A percentile compares a stretch with the other conserved stretches of the same genome.
These are phyloP conservation scores for Leptodactylus fallax DNA, from an alignment of 2,797 vertebrate species.

Conservation along the genomic window DNA sequence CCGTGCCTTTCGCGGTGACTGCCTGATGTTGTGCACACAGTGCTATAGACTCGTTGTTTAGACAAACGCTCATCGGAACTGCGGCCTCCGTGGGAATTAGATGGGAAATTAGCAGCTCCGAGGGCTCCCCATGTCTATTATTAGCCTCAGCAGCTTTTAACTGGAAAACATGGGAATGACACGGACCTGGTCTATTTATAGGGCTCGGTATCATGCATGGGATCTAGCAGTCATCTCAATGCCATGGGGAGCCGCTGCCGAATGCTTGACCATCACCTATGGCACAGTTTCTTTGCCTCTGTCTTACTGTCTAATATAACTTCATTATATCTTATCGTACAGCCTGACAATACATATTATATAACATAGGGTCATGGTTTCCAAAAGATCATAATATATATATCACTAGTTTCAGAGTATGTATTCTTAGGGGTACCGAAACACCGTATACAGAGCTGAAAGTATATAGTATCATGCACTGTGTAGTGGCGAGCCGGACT, in stretches of 20 bases:
- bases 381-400: too few species aligned
- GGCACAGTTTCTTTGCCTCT: background rate
- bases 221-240: slow-evolving; percentile 26
- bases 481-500: too few species aligned
- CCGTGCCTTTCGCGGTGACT: slow-evolving; percentile 54
- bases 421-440: too few species aligned
- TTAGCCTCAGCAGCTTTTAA: slow-evolving; percentile 70
- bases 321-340: too few species aligned
- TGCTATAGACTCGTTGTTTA: slow-evolving; percentile 69
- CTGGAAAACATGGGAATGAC: slow-evolving; percentile 69
- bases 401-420: too few species aligned
- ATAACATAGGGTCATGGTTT: too few species aligned
- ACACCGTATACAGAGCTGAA: too few species aligned
- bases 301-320: too few species aligned
- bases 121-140: slow-evolving; percentile 72
- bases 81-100: slow-evolving; percentile 76
- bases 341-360: too few species aligned
- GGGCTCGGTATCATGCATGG: slow-evolving; percentile 17
- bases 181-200: slow-evolving; percentile 44
- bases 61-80: slow-evolving; percentile 67
- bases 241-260: background rate
- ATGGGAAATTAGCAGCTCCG: slow-evolving; percentile 68
- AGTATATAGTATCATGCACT: too few species aligned
- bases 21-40: slow-evolving; percentile 70
- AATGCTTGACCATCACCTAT: background rate